Percentiles rank a stretch among this genome's conserved stretches.
Conservation (phyloP, 37 sponge, comb jelly and placozoan genomes). For the Cliona cf. orientalis region DNA sequence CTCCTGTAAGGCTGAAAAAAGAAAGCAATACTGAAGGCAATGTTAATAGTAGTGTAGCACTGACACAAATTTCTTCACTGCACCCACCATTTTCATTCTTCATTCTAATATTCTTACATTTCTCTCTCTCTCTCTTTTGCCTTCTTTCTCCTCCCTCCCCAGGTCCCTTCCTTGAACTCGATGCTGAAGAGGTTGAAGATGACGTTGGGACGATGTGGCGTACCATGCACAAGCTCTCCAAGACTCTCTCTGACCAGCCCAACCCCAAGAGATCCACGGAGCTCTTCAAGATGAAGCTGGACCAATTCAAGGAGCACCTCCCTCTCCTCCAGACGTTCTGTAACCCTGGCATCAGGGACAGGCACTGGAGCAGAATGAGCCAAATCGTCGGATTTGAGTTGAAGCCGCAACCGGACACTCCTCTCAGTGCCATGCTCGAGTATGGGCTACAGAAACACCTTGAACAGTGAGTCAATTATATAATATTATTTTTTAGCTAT, state of each 20-base stretch:
- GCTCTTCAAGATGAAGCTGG: slow-evolving; percentile 83
- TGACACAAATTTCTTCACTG: background rate
- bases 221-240: slow-evolving; percentile 90
- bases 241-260: slow-evolving; percentile 84
- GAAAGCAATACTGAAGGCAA: no score
- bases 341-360: slow-evolving; percentile 92
- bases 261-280: slow-evolving; percentile 87
- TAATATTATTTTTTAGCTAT: no score
- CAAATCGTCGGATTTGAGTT: slow-evolving; percentile 91
- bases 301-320: slow-evolving; percentile 91
- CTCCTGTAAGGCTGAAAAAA: background rate
- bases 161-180: slow-evolving; percentile 89
- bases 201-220: slow-evolving; percentile 92
- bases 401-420: slow-evolving; percentile 88
- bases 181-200: slow-evolving; percentile 94
- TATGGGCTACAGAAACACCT: slow-evolving; percentile 86
- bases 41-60: background rate
- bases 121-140: background rate
- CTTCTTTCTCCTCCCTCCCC: background rate
- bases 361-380: slow-evolving; percentile 96
- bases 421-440: slow-evolving; percentile 84
- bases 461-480: slow-evolving; percentile 70
- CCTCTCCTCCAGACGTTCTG: slow-evolving; percentile 91
- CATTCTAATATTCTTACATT: background rate
- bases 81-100: background rate